Base-by-base conservation (phyloP, 1,140 invertebrate species). In the Cherax destructor region DNA sequence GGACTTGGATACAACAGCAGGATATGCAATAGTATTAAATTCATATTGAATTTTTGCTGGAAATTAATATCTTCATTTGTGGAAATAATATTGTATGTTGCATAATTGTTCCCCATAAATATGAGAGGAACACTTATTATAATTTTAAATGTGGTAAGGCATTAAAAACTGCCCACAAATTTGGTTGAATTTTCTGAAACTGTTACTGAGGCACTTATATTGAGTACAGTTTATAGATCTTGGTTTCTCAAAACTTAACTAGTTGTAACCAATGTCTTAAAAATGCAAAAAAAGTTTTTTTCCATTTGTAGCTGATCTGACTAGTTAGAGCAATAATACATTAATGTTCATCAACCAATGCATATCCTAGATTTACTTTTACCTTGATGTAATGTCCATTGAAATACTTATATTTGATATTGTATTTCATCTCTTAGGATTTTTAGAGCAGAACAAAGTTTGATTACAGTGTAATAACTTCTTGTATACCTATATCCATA, bases 291-390 rank as follows among this genome's bases (percentile, higher is more conserved):
- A 61, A 65, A 78, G 30, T 41, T 41, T 85, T 85, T 49, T 81
- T 91, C 59, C 88, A 91, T 85, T 74, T 83, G 85, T 85, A 83
- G 76, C 61, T 91, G 81, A 91, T 85, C 76, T 88, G 77, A 85
- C 80, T 91, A 91, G 88, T 78, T 91, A 91, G 88, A 91, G 88
- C 88, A 91, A 91, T 91, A 91, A 91, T 91, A 91, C 74, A 78
- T 85, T 79, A 91, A 85, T 83, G 69, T 91, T 91, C 83, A 86
- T 91, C 88, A 91, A 91, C 77, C 83, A 91, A 91, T 84, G 88
- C 88, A 91, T 91, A 91, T 91, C 88, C 88, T 91, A 91, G 88
- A 84, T n/a, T 91, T 79, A 91, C 88, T 91, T 59, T 69, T 84
- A 61, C 84, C 72, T 72, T 85, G 88, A 91, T 91, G 81, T 91